Conservation (phyloP, 2,797 vertebrate species). For the Trichosurus vulpecula region DNA sequence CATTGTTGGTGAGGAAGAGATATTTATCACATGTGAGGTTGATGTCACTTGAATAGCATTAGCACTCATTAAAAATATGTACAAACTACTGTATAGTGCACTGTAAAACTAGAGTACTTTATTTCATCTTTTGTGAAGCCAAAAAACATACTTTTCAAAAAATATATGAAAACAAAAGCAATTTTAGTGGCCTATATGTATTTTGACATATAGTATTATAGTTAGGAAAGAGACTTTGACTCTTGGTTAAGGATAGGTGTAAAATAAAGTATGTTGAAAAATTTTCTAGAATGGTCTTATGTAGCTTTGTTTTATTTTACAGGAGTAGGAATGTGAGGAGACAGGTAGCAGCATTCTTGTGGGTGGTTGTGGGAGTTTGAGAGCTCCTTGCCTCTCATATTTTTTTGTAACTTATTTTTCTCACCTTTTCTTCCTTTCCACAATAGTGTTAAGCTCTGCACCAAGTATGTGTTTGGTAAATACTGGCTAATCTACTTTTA, state of each 20-base stretch:
- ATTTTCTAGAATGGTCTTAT: not conserved
- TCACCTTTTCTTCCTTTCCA: not conserved
- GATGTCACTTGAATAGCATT: not conserved
- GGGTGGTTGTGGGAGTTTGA: not conserved
- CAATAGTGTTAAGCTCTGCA: not conserved
- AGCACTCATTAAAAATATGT: not conserved
- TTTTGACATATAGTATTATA: not conserved
- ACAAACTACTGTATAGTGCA: not conserved
- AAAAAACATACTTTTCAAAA: not conserved
- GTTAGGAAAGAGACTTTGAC: not conserved
- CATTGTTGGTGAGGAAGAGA: constrained; percentile 14
- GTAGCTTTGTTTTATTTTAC: not conserved
- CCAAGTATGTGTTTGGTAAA: not conserved
- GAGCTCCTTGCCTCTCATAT: not conserved
- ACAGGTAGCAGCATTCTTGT: not conserved
- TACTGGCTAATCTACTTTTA: not conserved
- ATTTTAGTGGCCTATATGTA: not conserved
- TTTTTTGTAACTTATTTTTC: not conserved
- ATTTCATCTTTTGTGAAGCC: not conserved
- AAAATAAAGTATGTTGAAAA: not conserved
- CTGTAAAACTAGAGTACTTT: not conserved
- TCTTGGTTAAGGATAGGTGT: not conserved
- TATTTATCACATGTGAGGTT: not conserved
- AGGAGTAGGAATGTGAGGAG: not conserved
- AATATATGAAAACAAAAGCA: not conserved